Percentiles rank a stretch among this genome's conserved stretches.
Evolutionary conservation across 2,797 vertebrate genomes (phyloP).

Genomic region (Echiichthys vipera): DNA sequence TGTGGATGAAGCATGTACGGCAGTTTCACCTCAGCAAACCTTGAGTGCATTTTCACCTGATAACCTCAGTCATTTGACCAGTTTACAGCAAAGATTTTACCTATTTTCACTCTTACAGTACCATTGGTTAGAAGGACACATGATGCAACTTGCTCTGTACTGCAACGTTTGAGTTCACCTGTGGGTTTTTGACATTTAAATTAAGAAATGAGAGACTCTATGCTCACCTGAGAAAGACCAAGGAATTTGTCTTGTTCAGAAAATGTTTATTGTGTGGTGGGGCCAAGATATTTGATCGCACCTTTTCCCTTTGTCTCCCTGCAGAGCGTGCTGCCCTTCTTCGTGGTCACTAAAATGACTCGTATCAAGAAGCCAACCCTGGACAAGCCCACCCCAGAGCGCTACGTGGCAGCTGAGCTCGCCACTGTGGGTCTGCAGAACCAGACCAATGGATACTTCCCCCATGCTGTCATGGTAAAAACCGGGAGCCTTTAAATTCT

Average conservation of each 20-base stretch:
- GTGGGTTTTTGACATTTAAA: neutral
- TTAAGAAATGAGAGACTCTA: neutral
- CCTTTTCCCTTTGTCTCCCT: neutral
- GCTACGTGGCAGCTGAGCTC: constrained; percentile 90
- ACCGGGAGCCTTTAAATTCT: neutral
- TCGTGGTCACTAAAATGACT: constrained; percentile 92
- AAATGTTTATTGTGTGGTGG: neutral
- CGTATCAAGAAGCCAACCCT: constrained; percentile 90
- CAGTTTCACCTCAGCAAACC: constrained; percentile 53
- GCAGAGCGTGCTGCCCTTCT: constrained; percentile 93
- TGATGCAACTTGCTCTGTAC: neutral
- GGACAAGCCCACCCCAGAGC: constrained; percentile 89
- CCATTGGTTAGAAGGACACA: neutral
- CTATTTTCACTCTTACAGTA: neutral
- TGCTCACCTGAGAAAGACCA: neutral
- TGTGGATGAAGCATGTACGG: constrained; percentile 31
- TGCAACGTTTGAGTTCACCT: neutral
- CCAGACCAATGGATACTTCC: constrained; percentile 90
- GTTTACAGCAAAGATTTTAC: neutral
- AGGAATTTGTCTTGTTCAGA: neutral
- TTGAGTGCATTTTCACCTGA: constrained; percentile 5
- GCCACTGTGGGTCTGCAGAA: constrained; percentile 89
- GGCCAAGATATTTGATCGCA: neutral
- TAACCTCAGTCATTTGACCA: neutral
- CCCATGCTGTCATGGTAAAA: constrained; percentile 91